Conservation (phyloP, 2,888 invertebrate species). For the Heliconius cydno region DNA sequence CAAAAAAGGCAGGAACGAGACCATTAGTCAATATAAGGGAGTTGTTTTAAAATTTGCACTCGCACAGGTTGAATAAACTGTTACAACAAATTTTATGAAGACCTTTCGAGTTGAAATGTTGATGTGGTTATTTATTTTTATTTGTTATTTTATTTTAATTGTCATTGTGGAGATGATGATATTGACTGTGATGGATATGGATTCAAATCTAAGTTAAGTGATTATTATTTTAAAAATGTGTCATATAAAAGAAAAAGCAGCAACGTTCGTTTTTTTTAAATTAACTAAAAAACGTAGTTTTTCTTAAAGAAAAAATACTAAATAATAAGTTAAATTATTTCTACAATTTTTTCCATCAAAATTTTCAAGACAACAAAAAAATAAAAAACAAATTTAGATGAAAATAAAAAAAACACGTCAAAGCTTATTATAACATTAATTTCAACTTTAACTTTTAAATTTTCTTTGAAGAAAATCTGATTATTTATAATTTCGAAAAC, state of each 20-base stretch:
- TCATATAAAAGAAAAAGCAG: no score
- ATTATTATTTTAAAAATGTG: no score
- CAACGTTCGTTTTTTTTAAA: no score
- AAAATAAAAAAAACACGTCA: background rate
- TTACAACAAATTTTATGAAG: conserved; percentile 22
- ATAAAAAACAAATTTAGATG: background rate
- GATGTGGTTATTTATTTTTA: conserved; percentile 7
- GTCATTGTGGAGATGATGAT: background rate
- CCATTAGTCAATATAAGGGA: conserved; percentile 29
- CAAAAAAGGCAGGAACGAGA: conserved; percentile 34
- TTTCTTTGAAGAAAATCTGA: background rate
- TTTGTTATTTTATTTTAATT: background rate
- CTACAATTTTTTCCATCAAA: background rate
- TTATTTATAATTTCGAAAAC: background rate
- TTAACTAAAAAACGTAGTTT: no score
- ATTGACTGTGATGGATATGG: background rate
- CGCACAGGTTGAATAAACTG: conserved; percentile 33
- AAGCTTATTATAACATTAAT: no score
- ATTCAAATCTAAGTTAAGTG: background rate
- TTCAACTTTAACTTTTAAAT: background rate
- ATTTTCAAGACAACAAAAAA: background rate
- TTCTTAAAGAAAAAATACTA: no score
- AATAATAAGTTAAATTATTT: background rate
- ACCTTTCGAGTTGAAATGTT: conserved; percentile 1
- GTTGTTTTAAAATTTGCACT: conserved; percentile 31